Evolutionary conservation across 2,113 vertebrate species (phyloP).

Genomic region (Neolamprologus cancellatus): DNA sequence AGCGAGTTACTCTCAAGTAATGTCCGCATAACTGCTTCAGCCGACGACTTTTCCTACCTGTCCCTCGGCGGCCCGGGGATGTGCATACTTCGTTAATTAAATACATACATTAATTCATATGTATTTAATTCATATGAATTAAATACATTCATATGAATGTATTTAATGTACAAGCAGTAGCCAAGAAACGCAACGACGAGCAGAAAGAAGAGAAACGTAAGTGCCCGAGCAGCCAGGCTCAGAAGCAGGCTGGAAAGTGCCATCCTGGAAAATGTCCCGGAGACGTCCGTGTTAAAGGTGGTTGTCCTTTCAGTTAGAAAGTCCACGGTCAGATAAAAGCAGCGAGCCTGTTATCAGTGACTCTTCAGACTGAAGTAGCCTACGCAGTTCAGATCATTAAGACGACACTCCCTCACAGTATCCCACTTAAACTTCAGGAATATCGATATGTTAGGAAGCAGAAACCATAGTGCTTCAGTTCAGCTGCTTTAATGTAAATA

Average conservation of each 20-base stretch:
- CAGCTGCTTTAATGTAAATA: not conserved
- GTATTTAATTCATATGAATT: too few relatives aligned
- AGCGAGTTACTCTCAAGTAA: not conserved
- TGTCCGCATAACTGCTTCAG: not conserved
- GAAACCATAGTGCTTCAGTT: not conserved
- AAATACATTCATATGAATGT: not conserved
- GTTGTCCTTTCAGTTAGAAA: too few relatives aligned
- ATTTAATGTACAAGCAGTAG: conserved; percentile 13
- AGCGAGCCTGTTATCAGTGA: too few relatives aligned
- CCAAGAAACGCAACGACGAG: not conserved
- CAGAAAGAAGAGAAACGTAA: not conserved
- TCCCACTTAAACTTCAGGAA: not conserved
- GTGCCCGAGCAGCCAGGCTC: not conserved
- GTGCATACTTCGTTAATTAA: conserved; percentile 11
- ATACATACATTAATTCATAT: too few relatives aligned
- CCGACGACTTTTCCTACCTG: not conserved
- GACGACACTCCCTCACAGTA: not conserved
- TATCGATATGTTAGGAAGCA: not conserved
- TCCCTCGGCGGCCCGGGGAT: conserved; percentile 45
- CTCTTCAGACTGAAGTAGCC: fast-evolving
- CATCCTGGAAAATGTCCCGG: not conserved
- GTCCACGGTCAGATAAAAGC: too few relatives aligned
- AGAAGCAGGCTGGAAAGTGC: not conserved
- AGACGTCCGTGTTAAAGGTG: fast-evolving
- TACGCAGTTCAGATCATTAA: not conserved